Conservation (phyloP, 2,113 vertebrate species). For the Nasalis larvatus region DNA sequence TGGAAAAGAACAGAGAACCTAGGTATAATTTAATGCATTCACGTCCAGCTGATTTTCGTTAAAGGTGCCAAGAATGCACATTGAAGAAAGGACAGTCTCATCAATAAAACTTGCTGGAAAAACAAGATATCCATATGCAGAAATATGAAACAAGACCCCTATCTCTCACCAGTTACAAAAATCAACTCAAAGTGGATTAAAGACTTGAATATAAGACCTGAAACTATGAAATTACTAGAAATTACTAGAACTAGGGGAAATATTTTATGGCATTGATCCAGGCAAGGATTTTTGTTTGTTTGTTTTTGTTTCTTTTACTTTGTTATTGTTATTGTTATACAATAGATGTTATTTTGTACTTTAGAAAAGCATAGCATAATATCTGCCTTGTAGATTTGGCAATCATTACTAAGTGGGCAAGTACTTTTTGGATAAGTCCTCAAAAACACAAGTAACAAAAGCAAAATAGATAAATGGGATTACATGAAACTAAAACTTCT, state of each 20-base stretch:
- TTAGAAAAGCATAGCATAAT: too few species aligned
- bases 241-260: neutral
- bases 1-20: neutral
- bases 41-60: neutral
- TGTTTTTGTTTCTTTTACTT: too few species aligned
- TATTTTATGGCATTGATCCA: neutral
- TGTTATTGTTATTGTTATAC: too few species aligned
- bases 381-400: too few species aligned
- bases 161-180: neutral
- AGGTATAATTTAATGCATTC: neutral
- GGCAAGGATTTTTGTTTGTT: too few species aligned
- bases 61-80: neutral
- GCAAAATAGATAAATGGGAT: neutral
- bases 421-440: neutral
- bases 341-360: too few species aligned
- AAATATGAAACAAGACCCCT: neutral
- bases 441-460: neutral
- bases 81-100: neutral
- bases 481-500: neutral
- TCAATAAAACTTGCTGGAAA: neutral
- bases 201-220: neutral
- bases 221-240: neutral
- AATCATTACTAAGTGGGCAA: neutral
- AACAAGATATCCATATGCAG: neutral
- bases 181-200: neutral